A percentile compares a stretch with the other conserved stretches of the same genome.
phyloP scores from a whole-genome alignment of 2,888 invertebrate species.

The Ptilodon capucinus region DNA sequence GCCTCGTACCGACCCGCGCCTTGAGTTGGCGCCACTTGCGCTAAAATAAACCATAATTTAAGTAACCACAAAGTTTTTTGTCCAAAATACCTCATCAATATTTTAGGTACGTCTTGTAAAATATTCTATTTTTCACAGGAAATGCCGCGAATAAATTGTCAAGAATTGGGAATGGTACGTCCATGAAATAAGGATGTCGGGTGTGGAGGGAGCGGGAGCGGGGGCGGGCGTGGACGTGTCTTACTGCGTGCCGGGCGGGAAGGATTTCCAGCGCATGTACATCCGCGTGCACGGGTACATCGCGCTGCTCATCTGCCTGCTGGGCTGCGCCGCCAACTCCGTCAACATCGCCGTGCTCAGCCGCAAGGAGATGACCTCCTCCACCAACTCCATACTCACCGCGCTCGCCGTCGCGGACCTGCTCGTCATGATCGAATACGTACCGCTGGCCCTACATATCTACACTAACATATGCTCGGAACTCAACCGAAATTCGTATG shows the following conservation, averaged over 20 bases:
- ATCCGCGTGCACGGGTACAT: slow-evolving; percentile 91
- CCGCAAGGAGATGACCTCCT: slow-evolving; percentile 94
- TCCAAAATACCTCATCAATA: too few relatives aligned
- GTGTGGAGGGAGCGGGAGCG: slow-evolving; percentile 35
- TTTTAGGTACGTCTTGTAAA: too few relatives aligned
- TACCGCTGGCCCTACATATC: slow-evolving; percentile 92
- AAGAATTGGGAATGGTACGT: neutral
- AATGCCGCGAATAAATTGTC: slow-evolving; percentile 19
- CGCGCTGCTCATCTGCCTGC: slow-evolving; percentile 92
- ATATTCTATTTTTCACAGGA: slow-evolving; percentile 26
- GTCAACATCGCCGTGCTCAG: slow-evolving; percentile 95
- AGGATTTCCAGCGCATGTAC: slow-evolving; percentile 84
- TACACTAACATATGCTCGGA: slow-evolving; percentile 84
- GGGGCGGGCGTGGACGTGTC: slow-evolving; percentile 45
- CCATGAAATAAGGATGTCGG: slow-evolving; percentile 34
- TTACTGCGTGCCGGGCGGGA: slow-evolving; percentile 81
- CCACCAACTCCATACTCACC: slow-evolving; percentile 96
- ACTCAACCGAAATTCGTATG: slow-evolving; percentile 81
- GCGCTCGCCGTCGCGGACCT: slow-evolving; percentile 95
- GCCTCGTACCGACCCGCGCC: too few relatives aligned
- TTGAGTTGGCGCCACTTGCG: neutral
- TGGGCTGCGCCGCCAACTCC: slow-evolving; percentile 94
- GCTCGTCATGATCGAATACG: slow-evolving; percentile 96
- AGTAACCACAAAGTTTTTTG: too few relatives aligned
- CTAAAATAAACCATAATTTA: neutral